Conservation (phyloP, 2,888 invertebrate species). For the Lasioglossum morio region DNA sequence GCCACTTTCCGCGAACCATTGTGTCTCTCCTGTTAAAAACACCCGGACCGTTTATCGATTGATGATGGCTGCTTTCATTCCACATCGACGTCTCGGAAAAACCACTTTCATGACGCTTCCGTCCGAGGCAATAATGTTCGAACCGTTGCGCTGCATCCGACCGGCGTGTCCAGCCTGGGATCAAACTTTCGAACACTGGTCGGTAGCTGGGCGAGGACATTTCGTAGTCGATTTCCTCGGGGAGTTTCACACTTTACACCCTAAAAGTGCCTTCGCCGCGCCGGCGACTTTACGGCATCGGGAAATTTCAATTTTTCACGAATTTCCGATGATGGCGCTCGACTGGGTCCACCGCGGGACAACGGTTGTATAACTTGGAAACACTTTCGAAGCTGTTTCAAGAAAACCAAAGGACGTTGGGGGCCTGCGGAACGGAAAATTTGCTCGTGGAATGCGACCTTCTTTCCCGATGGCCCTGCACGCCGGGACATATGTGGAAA, state of each 20-base stretch:
- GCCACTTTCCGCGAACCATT: not conserved
- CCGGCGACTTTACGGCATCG: not conserved
- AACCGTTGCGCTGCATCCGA: not conserved
- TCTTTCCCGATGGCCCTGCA: not conserved
- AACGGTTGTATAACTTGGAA: slow-evolving; percentile 5
- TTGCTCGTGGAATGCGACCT: not conserved
- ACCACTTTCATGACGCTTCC: slow-evolving; percentile 11
- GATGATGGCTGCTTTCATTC: not conserved
- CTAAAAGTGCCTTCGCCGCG: not conserved
- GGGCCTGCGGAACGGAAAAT: not conserved
- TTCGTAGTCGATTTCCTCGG: slow-evolving; percentile 53
- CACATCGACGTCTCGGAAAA: not conserved
- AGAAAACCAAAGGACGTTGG: not conserved
- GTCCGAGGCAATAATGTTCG: slow-evolving; percentile 6
- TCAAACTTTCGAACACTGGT: slow-evolving; percentile 12
- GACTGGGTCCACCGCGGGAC: not conserved
- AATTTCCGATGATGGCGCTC: not conserved
- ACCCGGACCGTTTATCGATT: not conserved
- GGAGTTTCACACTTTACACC: slow-evolving; percentile 40
- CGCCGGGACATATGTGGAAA: not conserved
- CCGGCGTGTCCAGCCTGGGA: slow-evolving; percentile 11
- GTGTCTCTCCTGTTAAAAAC: not conserved
- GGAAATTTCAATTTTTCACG: slow-evolving; percentile 14
- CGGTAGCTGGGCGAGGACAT: slow-evolving; percentile 20
- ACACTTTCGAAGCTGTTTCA: not conserved